Evolutionary conservation across 37 sponge, comb jelly and placozoan genomes (phyloP).

Genomic region (Aphrocallistes beatrix): DNA sequence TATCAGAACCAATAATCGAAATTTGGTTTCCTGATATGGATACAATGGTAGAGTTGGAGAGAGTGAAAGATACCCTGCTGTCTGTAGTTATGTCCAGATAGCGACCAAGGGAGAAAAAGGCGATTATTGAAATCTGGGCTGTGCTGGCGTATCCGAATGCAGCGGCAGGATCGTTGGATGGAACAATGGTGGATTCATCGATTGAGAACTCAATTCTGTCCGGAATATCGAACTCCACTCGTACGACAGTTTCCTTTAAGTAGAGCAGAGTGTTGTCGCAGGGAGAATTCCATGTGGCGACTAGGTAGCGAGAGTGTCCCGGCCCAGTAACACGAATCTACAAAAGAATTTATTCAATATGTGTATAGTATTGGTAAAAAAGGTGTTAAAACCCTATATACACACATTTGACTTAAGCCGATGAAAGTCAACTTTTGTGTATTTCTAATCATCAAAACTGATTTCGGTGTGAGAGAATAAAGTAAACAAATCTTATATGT

Average conservation of each 20-base stretch:
- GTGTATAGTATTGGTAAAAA: no score
- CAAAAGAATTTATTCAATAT: no score
- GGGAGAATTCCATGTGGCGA: conserved; percentile 5
- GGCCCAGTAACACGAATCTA: conserved; percentile 5
- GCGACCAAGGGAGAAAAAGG: background rate
- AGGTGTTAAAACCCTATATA: no score
- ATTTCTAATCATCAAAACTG: no score
- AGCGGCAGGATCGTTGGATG: background rate
- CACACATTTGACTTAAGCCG: no score
- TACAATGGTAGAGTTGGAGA: background rate
- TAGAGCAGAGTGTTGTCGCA: background rate
- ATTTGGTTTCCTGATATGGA: background rate
- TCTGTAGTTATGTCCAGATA: background rate
- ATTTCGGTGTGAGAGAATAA: background rate
- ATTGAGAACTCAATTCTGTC: background rate
- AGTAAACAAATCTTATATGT: no score
- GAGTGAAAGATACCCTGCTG: background rate
- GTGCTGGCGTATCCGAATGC: background rate
- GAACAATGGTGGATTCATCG: background rate
- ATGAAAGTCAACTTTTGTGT: no score
- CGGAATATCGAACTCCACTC: background rate
- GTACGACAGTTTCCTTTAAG: background rate
- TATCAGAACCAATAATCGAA: background rate
- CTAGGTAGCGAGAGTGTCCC: background rate
- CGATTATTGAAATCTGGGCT: background rate